These are phyloP conservation scores for Cryptosula pallasiana DNA, from an alignment of 2,888 invertebrate genomes.

Conservation along the genomic window DNA sequence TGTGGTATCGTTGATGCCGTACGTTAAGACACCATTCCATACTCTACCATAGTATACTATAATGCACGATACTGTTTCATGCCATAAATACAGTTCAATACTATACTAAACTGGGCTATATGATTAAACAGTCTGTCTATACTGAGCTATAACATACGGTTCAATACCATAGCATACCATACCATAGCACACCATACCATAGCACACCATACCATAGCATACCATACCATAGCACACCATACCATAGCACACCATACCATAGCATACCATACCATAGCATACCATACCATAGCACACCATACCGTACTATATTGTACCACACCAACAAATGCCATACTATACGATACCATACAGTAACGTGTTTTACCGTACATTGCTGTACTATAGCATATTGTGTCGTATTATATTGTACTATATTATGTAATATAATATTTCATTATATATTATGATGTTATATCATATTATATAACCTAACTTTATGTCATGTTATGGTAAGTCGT, in stretches of 20 bases:
- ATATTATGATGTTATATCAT: not conserved
- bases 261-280: not conserved
- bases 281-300: not conserved
- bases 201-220: not conserved
- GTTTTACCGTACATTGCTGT: not conserved
- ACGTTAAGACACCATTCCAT: too few relatives aligned
- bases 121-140: too few relatives aligned
- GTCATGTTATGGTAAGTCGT: not conserved
- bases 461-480: not conserved
- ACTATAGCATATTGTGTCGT: not conserved
- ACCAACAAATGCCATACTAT: not conserved
- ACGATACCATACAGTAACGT: not conserved
- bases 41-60: too few relatives aligned
- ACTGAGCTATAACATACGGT: not conserved
- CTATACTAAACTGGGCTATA: not conserved
- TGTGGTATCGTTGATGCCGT: too few relatives aligned
- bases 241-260: not conserved
- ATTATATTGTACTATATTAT: constrained; percentile 7
- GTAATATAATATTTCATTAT: not conserved
- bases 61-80: too few relatives aligned
- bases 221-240: not conserved
- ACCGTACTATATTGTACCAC: not conserved
- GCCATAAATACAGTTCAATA: not conserved
- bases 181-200: not conserved
- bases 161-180: not conserved